phyloP scores from a whole-genome alignment of 2,113 vertebrate genomes.

The Prinia subflava region DNA sequence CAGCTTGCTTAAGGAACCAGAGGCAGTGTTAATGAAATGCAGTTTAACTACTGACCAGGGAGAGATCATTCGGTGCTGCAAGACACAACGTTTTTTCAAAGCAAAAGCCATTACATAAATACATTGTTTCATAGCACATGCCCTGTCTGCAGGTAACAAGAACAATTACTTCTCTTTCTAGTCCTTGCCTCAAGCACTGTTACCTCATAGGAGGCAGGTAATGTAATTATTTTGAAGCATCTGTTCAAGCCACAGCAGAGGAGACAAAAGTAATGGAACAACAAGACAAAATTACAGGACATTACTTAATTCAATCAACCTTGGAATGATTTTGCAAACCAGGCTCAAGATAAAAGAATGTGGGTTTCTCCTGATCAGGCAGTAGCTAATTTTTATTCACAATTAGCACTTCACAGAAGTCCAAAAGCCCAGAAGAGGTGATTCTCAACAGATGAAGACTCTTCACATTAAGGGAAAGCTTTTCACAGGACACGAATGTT shows the following conservation, averaged over 20 bases:
- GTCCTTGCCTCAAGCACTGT: neutral
- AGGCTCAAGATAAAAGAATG: neutral
- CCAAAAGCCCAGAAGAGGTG: neutral
- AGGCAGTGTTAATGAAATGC: neutral
- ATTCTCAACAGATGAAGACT: neutral
- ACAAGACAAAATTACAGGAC: constrained; percentile 23
- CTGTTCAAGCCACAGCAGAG: constrained; percentile 9
- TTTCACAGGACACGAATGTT: neutral
- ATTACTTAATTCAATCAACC: constrained; percentile 11
- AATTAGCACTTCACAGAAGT: neutral
- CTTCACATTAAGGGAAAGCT: neutral
- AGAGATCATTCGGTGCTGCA: neutral
- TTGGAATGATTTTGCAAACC: constrained; percentile 4
- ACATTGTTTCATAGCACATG: neutral
- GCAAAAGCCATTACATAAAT: neutral
- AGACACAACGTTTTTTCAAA: neutral
- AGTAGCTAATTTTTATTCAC: neutral
- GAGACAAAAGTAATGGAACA: constrained; percentile 18
- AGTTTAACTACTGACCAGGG: neutral
- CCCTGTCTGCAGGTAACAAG: neutral
- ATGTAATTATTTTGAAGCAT: constrained; percentile 14
- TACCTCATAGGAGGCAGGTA: neutral
- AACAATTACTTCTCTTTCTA: constrained; percentile 1
- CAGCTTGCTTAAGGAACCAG: neutral
- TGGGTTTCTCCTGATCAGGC: neutral